phyloP scores from a whole-genome alignment of 2,888 invertebrate species.

The Tubulanus polymorphus region DNA sequence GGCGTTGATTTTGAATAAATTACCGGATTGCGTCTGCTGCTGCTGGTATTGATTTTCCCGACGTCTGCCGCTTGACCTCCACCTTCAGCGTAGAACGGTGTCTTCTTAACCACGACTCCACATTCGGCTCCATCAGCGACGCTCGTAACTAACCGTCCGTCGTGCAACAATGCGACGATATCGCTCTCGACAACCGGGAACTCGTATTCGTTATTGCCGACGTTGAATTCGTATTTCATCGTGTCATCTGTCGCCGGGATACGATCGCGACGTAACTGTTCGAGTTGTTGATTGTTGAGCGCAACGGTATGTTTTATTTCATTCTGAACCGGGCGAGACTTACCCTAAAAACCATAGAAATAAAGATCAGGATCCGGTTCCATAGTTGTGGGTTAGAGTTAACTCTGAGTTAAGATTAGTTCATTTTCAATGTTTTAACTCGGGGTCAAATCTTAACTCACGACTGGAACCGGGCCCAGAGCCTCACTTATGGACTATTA shows the following conservation, averaged over 20 bases:
- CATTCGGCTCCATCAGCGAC: slow-evolving; percentile 15
- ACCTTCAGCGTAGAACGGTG: slow-evolving; percentile 95
- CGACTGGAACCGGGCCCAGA: too few relatives aligned
- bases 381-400: too few relatives aligned
- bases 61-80: slow-evolving; percentile 97
- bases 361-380: too few relatives aligned
- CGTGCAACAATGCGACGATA: slow-evolving; percentile 17
- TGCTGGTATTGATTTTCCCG: slow-evolving; percentile 61
- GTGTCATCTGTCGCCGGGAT: slow-evolving; percentile 20
- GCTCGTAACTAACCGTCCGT: slow-evolving; percentile 6
- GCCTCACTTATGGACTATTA: too few relatives aligned
- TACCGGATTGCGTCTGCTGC: too few relatives aligned
- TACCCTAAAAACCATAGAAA: too few relatives aligned
- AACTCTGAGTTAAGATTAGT: too few relatives aligned
- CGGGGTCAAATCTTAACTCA: too few relatives aligned
- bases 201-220: slow-evolving; percentile 5
- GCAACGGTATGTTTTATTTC: too few relatives aligned
- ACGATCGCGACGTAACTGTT: background rate
- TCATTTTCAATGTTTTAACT: too few relatives aligned
- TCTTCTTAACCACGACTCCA: slow-evolving; percentile 70
- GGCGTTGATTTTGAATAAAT: too few relatives aligned
- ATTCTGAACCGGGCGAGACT: too few relatives aligned
- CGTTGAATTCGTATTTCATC: slow-evolving; percentile 13
- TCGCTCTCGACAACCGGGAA: slow-evolving; percentile 11
- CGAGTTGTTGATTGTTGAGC: background rate